Percentiles rank a stretch among this genome's conserved stretches.
These are phyloP conservation scores for Jacana jacana DNA, from an alignment of 2,113 vertebrate species.

Conservation along the genomic window DNA sequence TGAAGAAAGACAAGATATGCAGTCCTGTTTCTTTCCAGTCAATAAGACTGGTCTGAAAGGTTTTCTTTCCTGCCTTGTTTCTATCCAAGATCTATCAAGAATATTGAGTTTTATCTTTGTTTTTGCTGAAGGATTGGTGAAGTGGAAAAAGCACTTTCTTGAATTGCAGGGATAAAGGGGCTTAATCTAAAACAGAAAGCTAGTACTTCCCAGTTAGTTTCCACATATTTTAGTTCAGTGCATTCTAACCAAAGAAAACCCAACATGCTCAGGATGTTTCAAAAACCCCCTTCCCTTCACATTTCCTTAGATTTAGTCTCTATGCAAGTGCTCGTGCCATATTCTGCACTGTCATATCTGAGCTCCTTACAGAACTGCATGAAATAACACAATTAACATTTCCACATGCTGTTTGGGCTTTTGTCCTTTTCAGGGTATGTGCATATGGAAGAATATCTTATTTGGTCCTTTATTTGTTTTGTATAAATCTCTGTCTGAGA, in stretches of 20 bases:
- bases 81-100: conserved; percentile 25
- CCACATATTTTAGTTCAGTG: not conserved
- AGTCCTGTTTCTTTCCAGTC: conserved; percentile 3
- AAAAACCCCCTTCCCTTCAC: not conserved
- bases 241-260: not conserved
- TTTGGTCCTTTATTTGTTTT: not conserved
- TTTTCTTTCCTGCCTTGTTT: conserved; percentile 15
- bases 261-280: not conserved
- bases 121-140: not conserved
- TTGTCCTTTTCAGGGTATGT: not conserved
- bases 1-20: not conserved
- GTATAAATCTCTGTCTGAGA: not conserved
- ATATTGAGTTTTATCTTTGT: conserved; percentile 22
- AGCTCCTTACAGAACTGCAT: not conserved
- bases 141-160: not conserved
- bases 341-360: not conserved
- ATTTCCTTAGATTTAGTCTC: not conserved
- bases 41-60: conserved; percentile 5
- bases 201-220: not conserved
- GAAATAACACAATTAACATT: not conserved
- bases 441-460: not conserved
- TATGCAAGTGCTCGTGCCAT: not conserved
- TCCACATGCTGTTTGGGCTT: not conserved
- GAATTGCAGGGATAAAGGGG: not conserved
- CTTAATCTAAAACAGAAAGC: not conserved